These are phyloP conservation scores for Stegodyphus mimosarum DNA, from an alignment of 1,140 invertebrate genomes.

Conservation along the genomic window DNA sequence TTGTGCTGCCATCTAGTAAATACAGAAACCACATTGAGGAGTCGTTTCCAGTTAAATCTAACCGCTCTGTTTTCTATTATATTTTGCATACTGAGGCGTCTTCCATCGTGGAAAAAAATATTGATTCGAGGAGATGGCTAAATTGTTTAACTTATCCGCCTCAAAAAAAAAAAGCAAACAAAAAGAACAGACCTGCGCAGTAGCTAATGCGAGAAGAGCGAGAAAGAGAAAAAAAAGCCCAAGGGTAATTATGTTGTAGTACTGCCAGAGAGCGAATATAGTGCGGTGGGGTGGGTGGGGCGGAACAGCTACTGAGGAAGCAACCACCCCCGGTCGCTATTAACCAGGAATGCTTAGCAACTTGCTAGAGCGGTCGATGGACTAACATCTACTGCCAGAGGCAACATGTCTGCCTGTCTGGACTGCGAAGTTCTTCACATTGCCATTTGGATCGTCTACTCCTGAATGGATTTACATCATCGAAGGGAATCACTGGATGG, in stretches of 20 bases:
- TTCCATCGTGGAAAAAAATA: slow-evolving; percentile 3
- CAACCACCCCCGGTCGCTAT: slow-evolving; percentile 41
- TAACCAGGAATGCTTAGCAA: slow-evolving; percentile 50
- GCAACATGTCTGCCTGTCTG: slow-evolving; percentile 31
- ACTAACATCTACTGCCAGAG: slow-evolving; percentile 11
- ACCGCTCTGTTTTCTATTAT: too few relatives aligned
- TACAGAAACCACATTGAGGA: too few relatives aligned
- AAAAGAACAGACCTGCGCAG: slow-evolving; percentile 36
- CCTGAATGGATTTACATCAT: neutral
- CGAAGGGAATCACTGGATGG: neutral
- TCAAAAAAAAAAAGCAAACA: neutral
- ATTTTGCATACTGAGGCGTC: too few relatives aligned
- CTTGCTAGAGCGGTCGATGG: slow-evolving; percentile 36
- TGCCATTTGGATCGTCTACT: neutral
- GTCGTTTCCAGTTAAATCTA: too few relatives aligned
- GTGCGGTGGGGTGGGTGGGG: slow-evolving; percentile 17
- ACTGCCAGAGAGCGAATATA: slow-evolving; percentile 23
- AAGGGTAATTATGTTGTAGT: slow-evolving; percentile 51
- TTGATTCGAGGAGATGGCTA: slow-evolving; percentile 41
- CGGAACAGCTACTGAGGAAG: slow-evolving; percentile 29
- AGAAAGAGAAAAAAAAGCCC: slow-evolving; percentile 15
- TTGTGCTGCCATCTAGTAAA: too few relatives aligned
- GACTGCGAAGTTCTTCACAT: neutral
- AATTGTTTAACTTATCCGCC: slow-evolving; percentile 54
- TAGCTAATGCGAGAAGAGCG: slow-evolving; percentile 45